Percentiles rank a stretch among this genome's conserved stretches.
Evolutionary conservation across 2,888 invertebrate genomes (phyloP).

Genomic region (Melieria picta): DNA sequence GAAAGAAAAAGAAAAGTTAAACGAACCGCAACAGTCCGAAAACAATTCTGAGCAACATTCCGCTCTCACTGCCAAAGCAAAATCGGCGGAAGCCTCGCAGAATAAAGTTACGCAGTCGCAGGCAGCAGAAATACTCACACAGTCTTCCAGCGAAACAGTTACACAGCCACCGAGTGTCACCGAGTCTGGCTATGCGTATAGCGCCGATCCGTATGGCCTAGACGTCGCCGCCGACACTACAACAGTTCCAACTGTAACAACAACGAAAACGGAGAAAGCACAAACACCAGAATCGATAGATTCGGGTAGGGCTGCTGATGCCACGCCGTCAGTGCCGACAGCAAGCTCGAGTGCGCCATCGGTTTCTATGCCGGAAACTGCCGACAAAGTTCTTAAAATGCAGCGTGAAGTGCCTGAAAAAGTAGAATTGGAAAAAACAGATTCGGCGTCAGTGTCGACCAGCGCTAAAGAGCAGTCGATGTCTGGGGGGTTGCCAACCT

Average conservation of each 20-base stretch:
- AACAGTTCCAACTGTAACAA: constrained; percentile 18
- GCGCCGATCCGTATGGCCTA: constrained; percentile 2
- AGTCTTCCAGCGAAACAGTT: background rate
- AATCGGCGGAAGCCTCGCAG: background rate
- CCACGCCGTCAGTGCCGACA: background rate
- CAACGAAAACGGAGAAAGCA: background rate
- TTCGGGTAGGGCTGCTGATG: background rate
- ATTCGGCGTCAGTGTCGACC: too few species aligned
- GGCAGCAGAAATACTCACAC: background rate
- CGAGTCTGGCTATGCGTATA: constrained; percentile 20
- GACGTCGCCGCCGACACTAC: constrained; percentile 14
- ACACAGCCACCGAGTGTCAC: constrained; percentile 9
- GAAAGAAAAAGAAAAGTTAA: background rate
- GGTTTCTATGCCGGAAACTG: too few species aligned
- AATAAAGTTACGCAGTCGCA: background rate
- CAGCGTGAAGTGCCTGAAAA: too few species aligned
- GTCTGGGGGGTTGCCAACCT: too few species aligned
- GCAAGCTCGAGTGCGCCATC: background rate
- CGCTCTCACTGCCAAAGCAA: background rate
- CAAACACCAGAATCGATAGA: constrained; percentile 15
- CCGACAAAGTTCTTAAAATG: too few species aligned
- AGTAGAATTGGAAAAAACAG: too few species aligned
- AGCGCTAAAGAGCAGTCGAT: too few species aligned
- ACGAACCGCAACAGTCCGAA: background rate
- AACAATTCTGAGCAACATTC: background rate